Base-by-base conservation (phyloP, 2,113 vertebrate species). In the Thalassarche chlororhynchos region DNA sequence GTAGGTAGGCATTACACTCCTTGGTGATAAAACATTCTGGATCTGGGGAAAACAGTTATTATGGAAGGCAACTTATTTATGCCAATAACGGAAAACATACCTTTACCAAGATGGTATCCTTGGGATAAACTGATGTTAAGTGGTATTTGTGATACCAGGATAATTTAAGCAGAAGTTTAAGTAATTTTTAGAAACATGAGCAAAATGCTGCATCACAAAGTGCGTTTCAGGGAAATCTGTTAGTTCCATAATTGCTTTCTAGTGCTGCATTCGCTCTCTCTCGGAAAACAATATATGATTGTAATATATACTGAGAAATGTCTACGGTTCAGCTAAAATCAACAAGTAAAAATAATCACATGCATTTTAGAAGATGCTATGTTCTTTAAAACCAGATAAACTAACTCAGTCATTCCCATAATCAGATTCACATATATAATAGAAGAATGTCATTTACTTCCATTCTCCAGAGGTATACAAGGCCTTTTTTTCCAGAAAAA, bases 111-210 rank as follows among this genome's bases (percentile, higher is more conserved):
- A 82, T 24, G 40, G 44, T 55, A 61, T 55, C 68, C 61, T 58
- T 0, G 5, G 44, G 64, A 55, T 68, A 90, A 85, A 89, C 10
- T 76, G 46, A 89, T 83, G 1, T 25, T 25, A 84, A 94, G 40
- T 19, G 26, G 25, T 70, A 52, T 71, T 64, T 87, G 38, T 40
- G 61, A 83, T 71, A 51, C 17, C 3, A 57, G 29, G 55, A 80
- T 69, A 90, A 89, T 84, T 89, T 34, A 89, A 91, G 84, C 47
- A 78, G 57, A 93, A 82, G 55, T 65, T 89, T 76, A 87, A 89
- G 77, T 60, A 79, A 83, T 76, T 96, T 93, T 85, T 87, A 94
- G 89, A 84, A 97, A 95, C 15, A 83, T 61, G 69, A 94, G 68
- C 66, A 95, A 97, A 96, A 91, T 57, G 32, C 36, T 69, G 66